Percentiles rank a stretch among this genome's conserved stretches.
Conservation (phyloP, 2,797 vertebrate species). For the Sebastes nivosus region DNA sequence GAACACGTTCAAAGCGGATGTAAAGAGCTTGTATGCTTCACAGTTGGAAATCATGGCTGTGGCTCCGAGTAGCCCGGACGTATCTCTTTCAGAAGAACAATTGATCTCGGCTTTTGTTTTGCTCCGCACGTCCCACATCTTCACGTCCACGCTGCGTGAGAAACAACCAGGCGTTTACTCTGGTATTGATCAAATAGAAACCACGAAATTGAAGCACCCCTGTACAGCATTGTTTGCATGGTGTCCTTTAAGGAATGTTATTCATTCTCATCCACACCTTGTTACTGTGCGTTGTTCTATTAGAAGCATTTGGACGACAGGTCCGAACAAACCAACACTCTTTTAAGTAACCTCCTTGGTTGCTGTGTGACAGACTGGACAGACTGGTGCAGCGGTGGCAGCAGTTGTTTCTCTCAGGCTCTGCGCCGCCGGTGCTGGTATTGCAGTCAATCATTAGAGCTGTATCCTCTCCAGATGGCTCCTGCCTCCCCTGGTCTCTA, state of each 20-base stretch:
- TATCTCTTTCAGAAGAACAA: conserved; percentile 9
- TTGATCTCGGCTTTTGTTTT: conserved; percentile 7
- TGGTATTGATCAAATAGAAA: conserved; percentile 15
- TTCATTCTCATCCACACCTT: conserved; percentile 2
- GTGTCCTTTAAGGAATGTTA: conserved; percentile 13
- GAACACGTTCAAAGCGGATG: conserved; percentile 11
- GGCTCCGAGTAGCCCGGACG: neutral
- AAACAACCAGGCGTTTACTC: neutral
- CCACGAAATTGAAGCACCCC: neutral
- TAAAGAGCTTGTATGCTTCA: conserved; percentile 2
- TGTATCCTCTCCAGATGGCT: conserved; percentile 80
- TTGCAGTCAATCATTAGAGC: conserved; percentile 71
- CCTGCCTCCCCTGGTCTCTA: conserved; percentile 55
- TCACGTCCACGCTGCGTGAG: neutral
- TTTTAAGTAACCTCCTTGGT: conserved; percentile 9
- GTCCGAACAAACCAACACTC: neutral
- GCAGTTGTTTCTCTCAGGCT: conserved; percentile 55
- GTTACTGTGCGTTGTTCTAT: neutral
- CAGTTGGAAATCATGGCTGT: neutral
- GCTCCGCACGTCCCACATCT: conserved; percentile 7
- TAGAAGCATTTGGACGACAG: neutral
- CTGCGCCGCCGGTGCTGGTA: conserved; percentile 61
- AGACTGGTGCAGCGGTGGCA: conserved; percentile 46
- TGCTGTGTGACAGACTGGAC: conserved; percentile 45
- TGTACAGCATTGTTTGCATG: neutral